Conservation (phyloP, 2,797 vertebrate species). For the Dendrocincla fuliginosa region DNA sequence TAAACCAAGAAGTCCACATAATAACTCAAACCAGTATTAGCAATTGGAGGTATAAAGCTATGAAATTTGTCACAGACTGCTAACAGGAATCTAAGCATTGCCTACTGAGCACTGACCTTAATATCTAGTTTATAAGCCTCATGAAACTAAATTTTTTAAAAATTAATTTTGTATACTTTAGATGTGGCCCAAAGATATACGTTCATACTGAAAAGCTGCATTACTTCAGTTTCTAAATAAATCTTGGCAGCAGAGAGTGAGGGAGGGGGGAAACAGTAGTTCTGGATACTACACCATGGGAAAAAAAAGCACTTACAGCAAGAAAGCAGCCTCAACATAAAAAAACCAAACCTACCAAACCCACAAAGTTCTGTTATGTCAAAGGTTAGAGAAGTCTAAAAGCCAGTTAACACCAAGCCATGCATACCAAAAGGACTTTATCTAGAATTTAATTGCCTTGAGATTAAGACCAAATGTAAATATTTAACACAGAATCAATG, state of each 20-base stretch:
- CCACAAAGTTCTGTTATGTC: not conserved
- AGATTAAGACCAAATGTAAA: slow-evolving; percentile 19
- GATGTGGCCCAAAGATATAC: not conserved
- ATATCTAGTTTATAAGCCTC: not conserved
- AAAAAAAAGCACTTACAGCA: not conserved
- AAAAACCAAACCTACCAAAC: not conserved
- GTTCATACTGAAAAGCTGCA: not conserved
- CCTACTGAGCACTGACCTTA: not conserved
- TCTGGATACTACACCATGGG: not conserved
- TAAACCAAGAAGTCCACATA: not conserved
- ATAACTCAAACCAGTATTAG: not conserved
- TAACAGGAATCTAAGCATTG: not conserved
- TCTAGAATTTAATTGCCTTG: not conserved
- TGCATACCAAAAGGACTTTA: not conserved
- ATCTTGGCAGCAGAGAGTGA: not conserved
- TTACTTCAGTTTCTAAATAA: not conserved
- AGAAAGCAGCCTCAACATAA: not conserved
- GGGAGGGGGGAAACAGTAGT: not conserved
- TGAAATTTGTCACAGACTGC: not conserved
- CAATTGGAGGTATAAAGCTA: not conserved
- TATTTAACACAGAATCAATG: not conserved
- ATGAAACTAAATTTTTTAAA: not conserved
- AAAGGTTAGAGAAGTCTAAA: not conserved
- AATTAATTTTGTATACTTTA: not conserved
- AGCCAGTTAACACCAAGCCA: not conserved